Conservation (phyloP, 2,113 vertebrate species). For the Rhea americana region DNA sequence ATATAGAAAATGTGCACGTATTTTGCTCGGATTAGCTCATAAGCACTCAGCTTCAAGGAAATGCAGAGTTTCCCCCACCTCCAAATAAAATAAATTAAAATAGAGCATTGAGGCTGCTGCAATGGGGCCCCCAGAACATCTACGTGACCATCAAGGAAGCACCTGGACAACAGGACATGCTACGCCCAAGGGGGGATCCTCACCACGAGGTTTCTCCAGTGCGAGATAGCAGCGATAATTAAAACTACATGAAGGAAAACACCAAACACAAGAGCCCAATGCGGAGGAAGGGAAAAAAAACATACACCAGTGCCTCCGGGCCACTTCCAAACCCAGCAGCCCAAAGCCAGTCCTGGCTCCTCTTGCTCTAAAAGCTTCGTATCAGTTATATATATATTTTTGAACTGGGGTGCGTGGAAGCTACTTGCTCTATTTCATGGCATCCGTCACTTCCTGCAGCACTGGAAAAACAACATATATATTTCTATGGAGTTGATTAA, state of each 20-base stretch:
- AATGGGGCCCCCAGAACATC: neutral
- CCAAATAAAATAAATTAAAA: neutral
- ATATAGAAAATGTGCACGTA: neutral
- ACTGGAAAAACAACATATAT: neutral
- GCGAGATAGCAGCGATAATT: neutral
- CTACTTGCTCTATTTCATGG: neutral
- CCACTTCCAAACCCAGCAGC: neutral
- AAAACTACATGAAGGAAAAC: neutral
- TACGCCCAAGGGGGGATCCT: neutral
- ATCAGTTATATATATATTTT: neutral
- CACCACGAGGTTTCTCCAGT: fast-evolving
- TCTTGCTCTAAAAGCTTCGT: neutral
- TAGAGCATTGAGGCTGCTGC: neutral
- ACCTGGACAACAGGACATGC: fast-evolving
- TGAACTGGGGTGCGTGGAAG: too few relatives aligned
- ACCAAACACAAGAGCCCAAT: neutral
- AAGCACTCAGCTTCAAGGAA: neutral
- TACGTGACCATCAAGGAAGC: neutral
- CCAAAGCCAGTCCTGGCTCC: neutral
- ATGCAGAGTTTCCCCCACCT: neutral
- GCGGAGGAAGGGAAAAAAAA: neutral
- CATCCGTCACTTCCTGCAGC: neutral
- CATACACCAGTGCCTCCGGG: neutral
- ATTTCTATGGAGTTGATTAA: neutral
- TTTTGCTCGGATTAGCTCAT: neutral